Conservation (phyloP, 2,797 vertebrate genomes). For the Lophius americanus region DNA sequence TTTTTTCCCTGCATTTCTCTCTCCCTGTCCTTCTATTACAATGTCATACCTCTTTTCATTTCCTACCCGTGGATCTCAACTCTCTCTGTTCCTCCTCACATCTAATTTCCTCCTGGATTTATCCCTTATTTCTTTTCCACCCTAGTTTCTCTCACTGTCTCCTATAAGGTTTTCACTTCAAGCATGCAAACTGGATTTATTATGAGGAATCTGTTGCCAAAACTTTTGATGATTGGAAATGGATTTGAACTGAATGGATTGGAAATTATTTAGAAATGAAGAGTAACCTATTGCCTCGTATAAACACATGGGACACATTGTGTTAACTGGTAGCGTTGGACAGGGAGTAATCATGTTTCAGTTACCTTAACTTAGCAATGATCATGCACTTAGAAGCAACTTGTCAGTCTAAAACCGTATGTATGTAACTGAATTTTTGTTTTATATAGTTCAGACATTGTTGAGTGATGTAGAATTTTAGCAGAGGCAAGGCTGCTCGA, state of each 20-base stretch:
- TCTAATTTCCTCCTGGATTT: constrained; percentile 7
- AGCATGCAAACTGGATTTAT: neutral
- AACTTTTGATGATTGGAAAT: neutral
- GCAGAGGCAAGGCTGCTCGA: too few relatives aligned
- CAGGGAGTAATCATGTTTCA: too few relatives aligned
- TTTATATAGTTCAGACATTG: neutral
- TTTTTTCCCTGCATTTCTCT: constrained; percentile 17
- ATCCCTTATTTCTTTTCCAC: neutral
- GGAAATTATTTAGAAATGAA: neutral
- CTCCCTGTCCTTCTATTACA: constrained; percentile 14
- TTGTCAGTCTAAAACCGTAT: neutral
- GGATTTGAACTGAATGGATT: too few relatives aligned
- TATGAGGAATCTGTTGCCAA: neutral
- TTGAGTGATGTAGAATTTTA: neutral
- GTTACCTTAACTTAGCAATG: too few relatives aligned
- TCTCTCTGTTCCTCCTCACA: neutral
- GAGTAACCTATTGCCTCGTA: neutral
- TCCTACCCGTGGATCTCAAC: neutral
- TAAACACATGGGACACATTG: neutral
- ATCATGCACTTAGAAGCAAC: too few relatives aligned
- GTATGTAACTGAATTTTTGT: neutral
- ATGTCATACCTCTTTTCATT: constrained; percentile 25
- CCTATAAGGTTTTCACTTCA: neutral
- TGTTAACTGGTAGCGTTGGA: neutral
- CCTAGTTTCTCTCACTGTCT: neutral